These are phyloP conservation scores for Drosophila meridiana DNA, from an alignment of 2,888 invertebrate genomes.

Conservation along the genomic window DNA sequence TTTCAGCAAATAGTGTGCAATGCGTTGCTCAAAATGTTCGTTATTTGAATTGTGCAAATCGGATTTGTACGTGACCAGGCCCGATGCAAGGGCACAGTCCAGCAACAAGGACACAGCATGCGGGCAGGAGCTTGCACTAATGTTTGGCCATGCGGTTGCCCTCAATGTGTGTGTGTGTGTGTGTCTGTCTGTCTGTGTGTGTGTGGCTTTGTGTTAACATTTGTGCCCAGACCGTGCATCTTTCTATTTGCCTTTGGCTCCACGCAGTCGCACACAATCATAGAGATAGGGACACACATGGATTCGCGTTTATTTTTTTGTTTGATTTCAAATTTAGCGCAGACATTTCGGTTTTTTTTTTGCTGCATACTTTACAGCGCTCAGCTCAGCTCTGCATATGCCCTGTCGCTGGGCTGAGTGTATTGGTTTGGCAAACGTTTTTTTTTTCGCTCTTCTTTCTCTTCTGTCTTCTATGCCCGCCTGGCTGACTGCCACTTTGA, in stretches of 20 bases:
- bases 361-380: constrained; percentile 58
- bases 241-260: constrained; percentile 77
- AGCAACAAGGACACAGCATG: constrained; percentile 10
- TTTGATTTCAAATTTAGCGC: constrained; percentile 79
- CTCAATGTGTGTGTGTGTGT: constrained; percentile 14
- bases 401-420: constrained; percentile 27
- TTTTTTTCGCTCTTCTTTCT: constrained; percentile 17
- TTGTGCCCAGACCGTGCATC: constrained; percentile 63
- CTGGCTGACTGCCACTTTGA: constrained; percentile 81
- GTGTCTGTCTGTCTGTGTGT: constrained; percentile 15
- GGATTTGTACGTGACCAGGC: constrained; percentile 75
- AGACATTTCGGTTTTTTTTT: constrained; percentile 54
- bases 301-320: constrained; percentile 64
- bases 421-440: constrained; percentile 72
- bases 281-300: constrained; percentile 21
- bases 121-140: constrained; percentile 61
- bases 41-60: constrained; percentile 81
- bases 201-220: constrained; percentile 62
- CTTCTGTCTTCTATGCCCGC: constrained; percentile 49
- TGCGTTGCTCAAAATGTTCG: constrained; percentile 62
- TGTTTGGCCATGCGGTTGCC: constrained; percentile 70
- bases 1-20: constrained; percentile 67
- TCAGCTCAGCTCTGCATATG: constrained; percentile 24
- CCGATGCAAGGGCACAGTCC: constrained; percentile 10
- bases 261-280: constrained; percentile 60